Conservation (phyloP, 2,888 invertebrate genomes). For the Acrobasis suavella region DNA sequence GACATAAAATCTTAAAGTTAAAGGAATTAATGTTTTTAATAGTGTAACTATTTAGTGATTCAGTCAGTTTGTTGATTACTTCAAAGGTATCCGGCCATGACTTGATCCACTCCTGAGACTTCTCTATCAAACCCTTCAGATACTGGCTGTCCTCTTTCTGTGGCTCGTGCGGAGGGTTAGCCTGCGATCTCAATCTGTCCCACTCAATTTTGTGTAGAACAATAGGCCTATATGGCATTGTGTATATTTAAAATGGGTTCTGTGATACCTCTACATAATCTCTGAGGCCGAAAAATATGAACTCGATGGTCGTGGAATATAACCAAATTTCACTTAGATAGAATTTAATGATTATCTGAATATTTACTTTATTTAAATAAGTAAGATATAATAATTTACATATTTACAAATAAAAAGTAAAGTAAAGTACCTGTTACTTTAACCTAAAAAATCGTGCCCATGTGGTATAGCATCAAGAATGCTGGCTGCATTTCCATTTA, state of each 20-base stretch:
- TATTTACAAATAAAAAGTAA: too few relatives aligned
- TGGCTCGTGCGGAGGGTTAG: conserved; percentile 28
- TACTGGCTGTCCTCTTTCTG: conserved; percentile 37
- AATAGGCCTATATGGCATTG: conserved; percentile 32
- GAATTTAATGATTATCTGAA: not conserved
- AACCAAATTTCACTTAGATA: not conserved
- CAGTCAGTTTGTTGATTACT: too few relatives aligned
- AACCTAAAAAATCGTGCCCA: too few relatives aligned
- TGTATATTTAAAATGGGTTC: not conserved
- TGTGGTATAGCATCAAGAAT: too few relatives aligned
- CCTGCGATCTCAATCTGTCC: conserved; percentile 48
- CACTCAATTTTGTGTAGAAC: conserved; percentile 51
- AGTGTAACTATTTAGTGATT: too few relatives aligned
- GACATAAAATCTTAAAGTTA: too few relatives aligned
- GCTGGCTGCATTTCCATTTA: too few relatives aligned
- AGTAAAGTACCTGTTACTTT: too few relatives aligned
- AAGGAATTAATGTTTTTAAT: too few relatives aligned
- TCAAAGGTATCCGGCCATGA: conserved; percentile 57
- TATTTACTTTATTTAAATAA: too few relatives aligned
- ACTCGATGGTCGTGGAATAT: conserved; percentile 33
- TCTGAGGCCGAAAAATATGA: not conserved
- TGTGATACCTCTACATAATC: not conserved
- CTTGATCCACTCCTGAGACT: conserved; percentile 53
- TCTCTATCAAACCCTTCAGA: conserved; percentile 46
- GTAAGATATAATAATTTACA: too few relatives aligned